phyloP scores from a whole-genome alignment of 2,113 vertebrate species.

The Pachyramphus minor region DNA sequence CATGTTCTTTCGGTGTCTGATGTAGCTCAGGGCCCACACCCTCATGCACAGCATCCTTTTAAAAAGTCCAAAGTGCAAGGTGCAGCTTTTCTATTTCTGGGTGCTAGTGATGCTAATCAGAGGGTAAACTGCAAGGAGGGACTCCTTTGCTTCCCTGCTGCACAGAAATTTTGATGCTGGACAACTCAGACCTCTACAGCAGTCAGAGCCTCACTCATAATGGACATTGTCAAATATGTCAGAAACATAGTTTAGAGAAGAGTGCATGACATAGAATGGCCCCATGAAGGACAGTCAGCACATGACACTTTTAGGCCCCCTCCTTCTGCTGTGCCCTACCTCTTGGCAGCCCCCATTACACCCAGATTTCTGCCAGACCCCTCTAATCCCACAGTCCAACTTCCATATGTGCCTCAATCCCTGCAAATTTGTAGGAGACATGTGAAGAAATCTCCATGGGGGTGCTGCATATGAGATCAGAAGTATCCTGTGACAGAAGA shows the following conservation, averaged over 20 bases:
- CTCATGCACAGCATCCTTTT: not conserved
- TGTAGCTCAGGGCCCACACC: not conserved
- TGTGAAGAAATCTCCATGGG: not conserved
- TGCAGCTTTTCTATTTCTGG: not conserved
- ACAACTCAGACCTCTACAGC: not conserved
- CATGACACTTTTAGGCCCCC: rapidly evolving
- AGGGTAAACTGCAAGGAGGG: not conserved
- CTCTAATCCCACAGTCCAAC: not conserved
- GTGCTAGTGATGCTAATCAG: not conserved
- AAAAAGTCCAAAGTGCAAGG: not conserved
- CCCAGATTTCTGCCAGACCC: not conserved
- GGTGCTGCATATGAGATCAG: not conserved
- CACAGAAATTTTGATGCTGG: not conserved
- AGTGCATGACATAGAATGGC: not conserved
- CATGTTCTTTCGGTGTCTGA: not conserved
- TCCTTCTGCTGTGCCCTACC: not conserved
- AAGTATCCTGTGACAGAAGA: not conserved
- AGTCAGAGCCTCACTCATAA: not conserved
- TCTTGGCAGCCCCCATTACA: not conserved
- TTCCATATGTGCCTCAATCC: not conserved
- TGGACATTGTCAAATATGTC: not conserved
- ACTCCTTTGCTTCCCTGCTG: not conserved
- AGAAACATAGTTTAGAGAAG: not conserved
- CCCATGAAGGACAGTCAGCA: not conserved
- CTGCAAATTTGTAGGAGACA: not conserved